These are phyloP conservation scores for Porphyrio hochstetteri DNA, from an alignment of 2,113 vertebrate species.

Conservation along the genomic window DNA sequence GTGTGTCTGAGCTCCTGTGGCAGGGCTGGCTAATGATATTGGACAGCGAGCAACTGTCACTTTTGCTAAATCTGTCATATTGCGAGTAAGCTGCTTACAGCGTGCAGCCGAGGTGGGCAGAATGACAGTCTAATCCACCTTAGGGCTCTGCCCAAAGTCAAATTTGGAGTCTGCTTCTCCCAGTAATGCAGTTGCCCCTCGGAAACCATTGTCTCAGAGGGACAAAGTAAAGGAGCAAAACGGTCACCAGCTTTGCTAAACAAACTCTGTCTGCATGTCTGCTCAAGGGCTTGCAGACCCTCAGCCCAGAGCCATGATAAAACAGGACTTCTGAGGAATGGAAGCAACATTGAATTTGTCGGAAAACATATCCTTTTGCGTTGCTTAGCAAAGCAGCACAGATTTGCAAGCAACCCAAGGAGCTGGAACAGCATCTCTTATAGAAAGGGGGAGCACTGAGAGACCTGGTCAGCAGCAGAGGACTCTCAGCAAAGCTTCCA, in stretches of 20 bases:
- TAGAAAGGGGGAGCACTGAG: background rate
- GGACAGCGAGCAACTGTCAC: slow-evolving; percentile 20
- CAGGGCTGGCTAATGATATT: background rate
- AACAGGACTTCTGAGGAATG: background rate
- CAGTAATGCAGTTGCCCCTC: background rate
- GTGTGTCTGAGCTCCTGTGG: background rate
- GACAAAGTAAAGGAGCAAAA: background rate
- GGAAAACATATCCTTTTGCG: background rate
- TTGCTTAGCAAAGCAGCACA: background rate
- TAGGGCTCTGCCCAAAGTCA: slow-evolving; percentile 7
- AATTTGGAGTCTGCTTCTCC: slow-evolving; percentile 6
- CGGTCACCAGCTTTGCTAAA: background rate
- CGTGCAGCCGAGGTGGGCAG: background rate
- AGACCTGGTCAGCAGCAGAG: background rate
- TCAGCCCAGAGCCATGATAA: background rate
- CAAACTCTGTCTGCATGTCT: background rate
- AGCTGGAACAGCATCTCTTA: background rate
- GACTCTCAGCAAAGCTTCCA: background rate
- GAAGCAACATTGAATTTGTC: background rate
- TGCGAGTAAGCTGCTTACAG: slow-evolving; percentile 31
- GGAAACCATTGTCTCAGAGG: background rate
- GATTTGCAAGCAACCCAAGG: background rate
- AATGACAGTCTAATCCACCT: slow-evolving; percentile 3
- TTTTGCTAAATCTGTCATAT: slow-evolving; percentile 48
- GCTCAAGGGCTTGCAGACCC: background rate